Base-by-base conservation (phyloP, 2,888 invertebrate genomes). In the Creontiades dilutus region DNA sequence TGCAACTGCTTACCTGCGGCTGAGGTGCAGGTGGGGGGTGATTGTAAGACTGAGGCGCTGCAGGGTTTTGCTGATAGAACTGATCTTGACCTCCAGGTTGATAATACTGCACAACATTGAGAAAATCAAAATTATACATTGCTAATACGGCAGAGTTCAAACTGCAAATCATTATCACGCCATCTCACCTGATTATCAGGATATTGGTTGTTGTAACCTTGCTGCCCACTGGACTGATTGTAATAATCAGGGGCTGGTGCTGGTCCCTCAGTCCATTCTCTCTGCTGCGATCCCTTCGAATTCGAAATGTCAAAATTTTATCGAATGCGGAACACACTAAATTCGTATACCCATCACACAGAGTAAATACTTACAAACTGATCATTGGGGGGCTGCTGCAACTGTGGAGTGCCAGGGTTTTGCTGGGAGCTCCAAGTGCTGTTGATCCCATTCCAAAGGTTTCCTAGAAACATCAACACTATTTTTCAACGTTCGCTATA, bases 381-480 rank as follows among this genome's bases (percentile, higher is more conserved):
- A 80, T 76, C 78, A n/a, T 11, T 28, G 23, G 88, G 55, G 16
- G 16, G 85, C 19, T 85, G 85, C 27, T 19, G 19, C 28, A 16
- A 52, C 16, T 76, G 87, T 16, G 78, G 47, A 23, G 84, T 9
- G 11, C 19, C 12, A 55, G 88, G 27, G 19, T 27, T 88, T 55
- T 76, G 88, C 19, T 76, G 88, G 47, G 16, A 28, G 52, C 13
- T 78, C 88, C 88, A 88, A 13, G 27, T 48, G 55, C 78, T 80
- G 57, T 28, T 88, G 52, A 88, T 52, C 7, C 80, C 88, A 28
- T 88, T 80, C 88, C 88, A 88, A 16, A 88, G 12, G 37, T 48
- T 55, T 11, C 80, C 88, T 88, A 55, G 23, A 88, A 78, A 68
- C 0, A 68, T 0, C 23, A 68, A 0, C 4, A 23, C 23, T 68